Evolutionary conservation across 2,113 vertebrate species (phyloP).

Genomic region (Panthera leo): DNA sequence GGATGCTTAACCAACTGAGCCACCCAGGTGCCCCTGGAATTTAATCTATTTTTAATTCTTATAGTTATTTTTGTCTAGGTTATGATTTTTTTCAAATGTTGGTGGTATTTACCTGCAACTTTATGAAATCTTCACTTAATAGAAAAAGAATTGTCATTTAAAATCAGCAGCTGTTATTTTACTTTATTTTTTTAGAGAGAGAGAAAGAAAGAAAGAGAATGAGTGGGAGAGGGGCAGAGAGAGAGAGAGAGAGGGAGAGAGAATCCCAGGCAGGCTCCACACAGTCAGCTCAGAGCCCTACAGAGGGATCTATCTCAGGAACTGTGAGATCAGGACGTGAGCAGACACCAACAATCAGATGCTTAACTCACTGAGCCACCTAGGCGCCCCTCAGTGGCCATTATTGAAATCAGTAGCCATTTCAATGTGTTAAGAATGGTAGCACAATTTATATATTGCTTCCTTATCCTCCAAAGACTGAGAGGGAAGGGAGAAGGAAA

Average conservation of each 20-base stretch:
- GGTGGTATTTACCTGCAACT: neutral
- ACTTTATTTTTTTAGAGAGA: no score
- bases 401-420: neutral
- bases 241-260: no score
- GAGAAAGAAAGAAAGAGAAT: no score
- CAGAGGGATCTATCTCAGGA: no score
- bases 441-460: constrained; percentile 7
- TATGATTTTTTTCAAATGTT: constrained; percentile 36
- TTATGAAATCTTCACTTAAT: neutral
- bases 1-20: no score
- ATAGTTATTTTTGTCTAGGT: constrained; percentile 32
- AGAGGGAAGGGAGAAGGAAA: neutral
- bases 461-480: neutral
- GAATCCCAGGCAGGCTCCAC: no score
- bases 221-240: no score
- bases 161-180: neutral
- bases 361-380: no score
- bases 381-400: neutral
- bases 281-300: no score
- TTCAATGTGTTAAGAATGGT: neutral
- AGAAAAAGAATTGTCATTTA: constrained; percentile 22
- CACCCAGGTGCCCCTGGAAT: neutral
- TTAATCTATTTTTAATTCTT: neutral
- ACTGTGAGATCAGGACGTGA: no score
- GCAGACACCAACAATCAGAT: no score